A percentile compares a stretch with the other conserved stretches of the same genome.
Evolutionary conservation across 2,888 invertebrate genomes (phyloP).

Genomic region (Willowsia nigromaculata): DNA sequence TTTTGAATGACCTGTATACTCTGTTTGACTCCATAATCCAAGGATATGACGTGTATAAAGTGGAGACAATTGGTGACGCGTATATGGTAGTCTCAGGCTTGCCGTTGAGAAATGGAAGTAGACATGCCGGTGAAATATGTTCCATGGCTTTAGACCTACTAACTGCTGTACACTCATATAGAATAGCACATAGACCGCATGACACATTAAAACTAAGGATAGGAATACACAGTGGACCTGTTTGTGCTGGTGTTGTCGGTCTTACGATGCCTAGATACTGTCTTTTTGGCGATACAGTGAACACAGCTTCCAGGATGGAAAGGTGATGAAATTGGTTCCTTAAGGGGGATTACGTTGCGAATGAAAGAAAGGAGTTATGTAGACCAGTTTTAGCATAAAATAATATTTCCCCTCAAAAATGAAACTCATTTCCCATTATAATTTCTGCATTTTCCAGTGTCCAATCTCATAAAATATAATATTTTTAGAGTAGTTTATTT

Average conservation of each 20-base stretch:
- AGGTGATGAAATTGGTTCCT: conserved; percentile 81
- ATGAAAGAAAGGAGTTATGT: not conserved
- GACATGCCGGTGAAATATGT: conserved; percentile 91
- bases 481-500: no score
- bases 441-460: no score
- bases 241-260: conserved; percentile 90
- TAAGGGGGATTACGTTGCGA: not conserved
- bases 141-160: conserved; percentile 95
- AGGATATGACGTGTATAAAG: conserved; percentile 94
- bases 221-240: conserved; percentile 92
- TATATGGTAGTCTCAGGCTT: conserved; percentile 94
- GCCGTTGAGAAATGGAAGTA: conserved; percentile 89
- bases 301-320: conserved; percentile 93
- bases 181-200: conserved; percentile 91
- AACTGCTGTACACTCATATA: conserved; percentile 94
- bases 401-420: no score
- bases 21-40: conserved; percentile 96
- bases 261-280: conserved; percentile 96
- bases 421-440: no score
- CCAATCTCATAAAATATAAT: no score
- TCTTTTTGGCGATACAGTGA: conserved; percentile 94
- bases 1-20: conserved; percentile 95
- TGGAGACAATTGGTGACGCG: conserved; percentile 97
- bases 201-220: conserved; percentile 92
- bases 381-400: not conserved